Percentiles rank a stretch among this genome's conserved stretches.
Evolutionary conservation across 2,797 vertebrate genomes (phyloP).

Genomic region (Nothura maculosa): DNA sequence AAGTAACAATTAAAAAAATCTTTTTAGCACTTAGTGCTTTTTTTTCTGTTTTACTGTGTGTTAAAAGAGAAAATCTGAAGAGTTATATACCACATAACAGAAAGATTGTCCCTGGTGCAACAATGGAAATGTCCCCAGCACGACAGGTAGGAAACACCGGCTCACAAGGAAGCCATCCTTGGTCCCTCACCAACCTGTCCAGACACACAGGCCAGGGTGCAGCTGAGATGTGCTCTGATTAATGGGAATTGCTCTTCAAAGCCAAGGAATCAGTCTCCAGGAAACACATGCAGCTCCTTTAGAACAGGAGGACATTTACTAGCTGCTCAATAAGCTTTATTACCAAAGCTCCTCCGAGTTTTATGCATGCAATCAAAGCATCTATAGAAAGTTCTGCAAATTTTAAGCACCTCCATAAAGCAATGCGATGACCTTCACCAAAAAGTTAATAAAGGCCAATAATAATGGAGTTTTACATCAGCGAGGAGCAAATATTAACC

Average conservation of each 20-base stretch:
- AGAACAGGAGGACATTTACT: constrained; percentile 16
- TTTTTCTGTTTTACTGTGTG: background rate
- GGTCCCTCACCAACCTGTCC: background rate
- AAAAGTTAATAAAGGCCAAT: constrained; percentile 45
- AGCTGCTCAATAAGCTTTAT: constrained; percentile 33
- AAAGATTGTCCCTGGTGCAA: background rate
- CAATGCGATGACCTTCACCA: constrained; percentile 18
- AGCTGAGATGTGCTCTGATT: background rate
- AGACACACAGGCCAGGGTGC: fast-evolving
- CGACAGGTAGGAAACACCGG: fast-evolving
- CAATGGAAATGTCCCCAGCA: background rate
- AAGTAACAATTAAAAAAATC: background rate
- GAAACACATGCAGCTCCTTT: background rate
- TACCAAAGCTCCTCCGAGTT: constrained; percentile 32
- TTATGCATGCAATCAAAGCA: constrained; percentile 47
- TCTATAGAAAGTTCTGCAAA: constrained; percentile 9
- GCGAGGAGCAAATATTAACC: constrained; percentile 16
- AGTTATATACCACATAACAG: background rate
- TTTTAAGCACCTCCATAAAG: constrained; percentile 61
- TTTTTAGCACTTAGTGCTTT: background rate
- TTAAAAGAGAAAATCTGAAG: background rate
- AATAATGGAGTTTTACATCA: constrained; percentile 13
- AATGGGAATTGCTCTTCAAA: background rate
- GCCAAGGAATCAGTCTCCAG: background rate
- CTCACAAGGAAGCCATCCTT: background rate